Conservation (phyloP, 2,113 vertebrate genomes). For the Gulo gulo region DNA sequence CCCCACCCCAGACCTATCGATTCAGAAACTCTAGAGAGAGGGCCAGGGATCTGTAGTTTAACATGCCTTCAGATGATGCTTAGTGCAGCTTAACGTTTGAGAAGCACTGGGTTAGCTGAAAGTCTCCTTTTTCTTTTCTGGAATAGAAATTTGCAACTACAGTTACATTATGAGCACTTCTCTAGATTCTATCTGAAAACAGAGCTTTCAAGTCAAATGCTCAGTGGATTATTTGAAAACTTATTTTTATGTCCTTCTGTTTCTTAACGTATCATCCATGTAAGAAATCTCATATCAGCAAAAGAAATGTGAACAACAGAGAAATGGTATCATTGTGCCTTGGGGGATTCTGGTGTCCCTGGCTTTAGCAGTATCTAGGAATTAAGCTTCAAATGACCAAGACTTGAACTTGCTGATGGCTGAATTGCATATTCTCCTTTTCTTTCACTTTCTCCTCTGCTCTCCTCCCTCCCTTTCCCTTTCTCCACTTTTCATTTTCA, state of each 20-base stretch:
- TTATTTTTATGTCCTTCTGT: background rate
- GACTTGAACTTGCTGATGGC: background rate
- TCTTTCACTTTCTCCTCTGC: background rate
- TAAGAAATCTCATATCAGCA: background rate
- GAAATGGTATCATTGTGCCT: background rate
- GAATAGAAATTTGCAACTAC: background rate
- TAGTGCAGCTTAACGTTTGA: background rate
- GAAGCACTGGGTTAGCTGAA: background rate
- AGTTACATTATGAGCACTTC: background rate
- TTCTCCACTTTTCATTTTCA: conserved; percentile 36
- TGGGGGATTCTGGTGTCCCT: background rate
- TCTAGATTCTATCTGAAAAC: background rate
- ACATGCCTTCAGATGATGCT: background rate
- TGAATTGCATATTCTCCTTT: background rate
- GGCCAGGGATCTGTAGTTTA: background rate
- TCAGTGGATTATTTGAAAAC: background rate
- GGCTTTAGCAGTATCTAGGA: background rate
- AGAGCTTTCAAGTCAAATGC: background rate
- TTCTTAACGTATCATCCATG: background rate
- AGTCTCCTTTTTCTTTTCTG: background rate
- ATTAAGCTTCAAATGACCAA: background rate
- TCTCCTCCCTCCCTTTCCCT: background rate
- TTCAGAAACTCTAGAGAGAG: background rate
- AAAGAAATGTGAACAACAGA: background rate
- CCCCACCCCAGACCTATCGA: background rate